Percentiles rank a stretch among this genome's conserved stretches.
Evolutionary conservation across 1,140 invertebrate species (phyloP).

Genomic region (Heliothis virescens): DNA sequence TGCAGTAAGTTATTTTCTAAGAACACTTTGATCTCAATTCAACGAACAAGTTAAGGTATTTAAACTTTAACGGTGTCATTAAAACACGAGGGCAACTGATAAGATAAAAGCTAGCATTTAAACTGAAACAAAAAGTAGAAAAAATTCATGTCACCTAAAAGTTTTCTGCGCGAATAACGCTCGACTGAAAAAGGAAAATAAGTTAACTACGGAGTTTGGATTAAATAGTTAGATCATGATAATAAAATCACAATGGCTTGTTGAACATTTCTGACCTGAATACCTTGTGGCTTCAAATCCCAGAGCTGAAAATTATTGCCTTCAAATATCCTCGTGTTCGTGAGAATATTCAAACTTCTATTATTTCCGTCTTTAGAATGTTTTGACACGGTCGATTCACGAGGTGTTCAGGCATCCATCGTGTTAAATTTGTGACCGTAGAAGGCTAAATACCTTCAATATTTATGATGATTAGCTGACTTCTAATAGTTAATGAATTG

Average conservation of each 20-base stretch:
- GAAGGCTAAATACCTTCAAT: neutral
- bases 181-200: no score
- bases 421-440: conserved; percentile 23
- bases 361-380: conserved; percentile 49
- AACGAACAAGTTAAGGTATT: no score
- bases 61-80: no score
- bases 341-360: conserved; percentile 48
- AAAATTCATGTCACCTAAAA: no score
- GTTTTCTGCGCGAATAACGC: no score
- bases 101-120: no score
- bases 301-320: conserved; percentile 16
- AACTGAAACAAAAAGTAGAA: no score
- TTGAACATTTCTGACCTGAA: conserved; percentile 40
- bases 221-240: conserved; percentile 2
- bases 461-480: neutral
- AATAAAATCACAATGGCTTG: conserved; percentile 29
- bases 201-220: neutral
- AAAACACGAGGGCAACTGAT: no score
- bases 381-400: conserved; percentile 45
- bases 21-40: no score
- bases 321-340: conserved; percentile 31
- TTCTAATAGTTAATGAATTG: no score
- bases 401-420: conserved; percentile 20
- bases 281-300: conserved; percentile 28
- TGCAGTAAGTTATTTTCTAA: no score